Evolutionary conservation across 2,113 vertebrate species (phyloP), one percentile per base, ranked within the genome.

Genomic region (Psettodes erumei): DNA sequence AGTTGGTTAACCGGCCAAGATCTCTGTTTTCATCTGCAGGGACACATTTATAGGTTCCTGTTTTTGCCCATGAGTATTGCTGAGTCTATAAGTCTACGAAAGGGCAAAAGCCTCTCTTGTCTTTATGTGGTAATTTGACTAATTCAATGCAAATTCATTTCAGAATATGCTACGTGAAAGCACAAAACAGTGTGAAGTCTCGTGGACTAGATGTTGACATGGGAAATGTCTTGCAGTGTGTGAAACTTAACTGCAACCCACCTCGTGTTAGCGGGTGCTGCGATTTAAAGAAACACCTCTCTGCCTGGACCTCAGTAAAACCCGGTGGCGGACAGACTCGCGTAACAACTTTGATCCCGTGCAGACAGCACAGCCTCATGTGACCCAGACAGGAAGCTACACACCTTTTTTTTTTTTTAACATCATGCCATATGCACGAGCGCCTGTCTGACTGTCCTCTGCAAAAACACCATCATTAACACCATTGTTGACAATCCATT

Each of bases 381-480:
- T 3, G 4, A 42, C 15, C 28, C 40, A 43, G 11, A 33, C 7
- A 71, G 16, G 27, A 70, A 56, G 59, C 28, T 12, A 75, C 35
- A 43, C 32, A 30, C 2, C 33, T 79, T 76, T 56, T 58, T 68
- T 73, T 75, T 56, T n/a, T n/a, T n/a, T n/a, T n/a, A n/a, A n/a
- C 28, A 54, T 67, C 30, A 28, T 38, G 12, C 8, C 23, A 59
- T 51, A 65, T 55, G 0, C 73, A 65, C 8, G 30, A 43, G 73
- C 37, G 58, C 45, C 55, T 53, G 70, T 65, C 67, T 43, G 37
- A 50, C 67, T 63, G 60, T 66, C 27, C 50, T 54, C 51, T 64
- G 45, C 61, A 66, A 75, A 35, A 37, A 79, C 72, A 69, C 59
- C 70, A 74, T 77, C 75, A 67, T 81, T 79, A 60, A 62, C 78